These are phyloP conservation scores for Reinhardtius hippoglossoides DNA, from an alignment of 2,113 vertebrate species.

Conservation along the genomic window DNA sequence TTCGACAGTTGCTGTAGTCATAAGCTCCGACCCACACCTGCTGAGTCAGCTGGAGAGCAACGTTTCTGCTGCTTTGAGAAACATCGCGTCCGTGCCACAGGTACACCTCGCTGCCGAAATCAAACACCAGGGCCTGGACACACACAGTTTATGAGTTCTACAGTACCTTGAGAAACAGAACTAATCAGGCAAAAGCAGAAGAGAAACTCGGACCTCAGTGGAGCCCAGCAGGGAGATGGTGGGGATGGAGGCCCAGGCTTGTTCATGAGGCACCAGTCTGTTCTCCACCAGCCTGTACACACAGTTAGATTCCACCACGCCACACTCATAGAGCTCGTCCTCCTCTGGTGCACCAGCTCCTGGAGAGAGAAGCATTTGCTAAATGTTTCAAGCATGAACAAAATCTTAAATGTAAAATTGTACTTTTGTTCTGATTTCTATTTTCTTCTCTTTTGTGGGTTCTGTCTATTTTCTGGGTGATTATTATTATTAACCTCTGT, in stretches of 20 bases:
- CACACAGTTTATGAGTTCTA: neutral
- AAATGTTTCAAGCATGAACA: no score
- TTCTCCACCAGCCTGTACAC: conserved; percentile 83
- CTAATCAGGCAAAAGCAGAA: neutral
- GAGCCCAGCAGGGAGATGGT: conserved; percentile 75
- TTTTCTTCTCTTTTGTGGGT: no score
- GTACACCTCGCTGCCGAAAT: conserved; percentile 86
- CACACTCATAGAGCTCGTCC: conserved; percentile 81
- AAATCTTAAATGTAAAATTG: no score
- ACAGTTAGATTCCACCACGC: conserved; percentile 84
- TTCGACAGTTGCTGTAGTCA: conserved; percentile 84
- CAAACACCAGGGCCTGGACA: conserved; percentile 83
- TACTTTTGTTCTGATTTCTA: no score
- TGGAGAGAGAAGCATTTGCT: conserved; percentile 17
- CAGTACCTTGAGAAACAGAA: neutral
- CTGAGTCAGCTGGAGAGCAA: conserved; percentile 81
- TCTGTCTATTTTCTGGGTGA: neutral
- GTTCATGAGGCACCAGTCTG: conserved; percentile 81
- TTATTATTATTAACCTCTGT: conserved; percentile 71
- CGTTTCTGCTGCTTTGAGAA: conserved; percentile 65
- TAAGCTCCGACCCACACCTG: conserved; percentile 83
- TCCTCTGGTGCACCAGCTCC: conserved; percentile 77
- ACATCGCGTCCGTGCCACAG: conserved; percentile 83
- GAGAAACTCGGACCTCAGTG: conserved; percentile 68
- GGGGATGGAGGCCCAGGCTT: conserved; percentile 82